Percentiles rank a stretch among this genome's conserved stretches.
Evolutionary conservation across 2,113 vertebrate genomes (phyloP).

Genomic region (Microcebus griseorufus): DNA sequence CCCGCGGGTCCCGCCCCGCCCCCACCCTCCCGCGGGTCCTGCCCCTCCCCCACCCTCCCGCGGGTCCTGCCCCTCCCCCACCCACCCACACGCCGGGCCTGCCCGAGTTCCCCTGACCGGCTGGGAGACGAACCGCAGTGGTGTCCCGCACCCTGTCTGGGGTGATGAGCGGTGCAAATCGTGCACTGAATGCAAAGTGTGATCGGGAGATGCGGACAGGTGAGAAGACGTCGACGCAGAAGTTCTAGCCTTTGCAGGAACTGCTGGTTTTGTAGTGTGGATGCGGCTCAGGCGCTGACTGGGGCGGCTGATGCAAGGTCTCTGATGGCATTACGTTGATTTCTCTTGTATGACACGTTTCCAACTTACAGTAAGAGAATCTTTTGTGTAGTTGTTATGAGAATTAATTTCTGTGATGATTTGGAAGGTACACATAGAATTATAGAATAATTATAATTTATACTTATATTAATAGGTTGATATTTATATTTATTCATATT

Average conservation of each 20-base stretch:
- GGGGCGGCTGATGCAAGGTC: background rate
- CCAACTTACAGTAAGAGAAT: background rate
- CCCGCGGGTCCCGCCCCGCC: too few species aligned
- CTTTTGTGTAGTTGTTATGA: background rate
- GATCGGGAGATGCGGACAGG: background rate
- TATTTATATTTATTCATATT: background rate
- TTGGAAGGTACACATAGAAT: background rate
- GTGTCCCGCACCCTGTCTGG: too few species aligned
- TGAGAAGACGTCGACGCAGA: background rate
- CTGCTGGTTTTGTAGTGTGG: background rate
- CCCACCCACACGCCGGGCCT: too few species aligned
- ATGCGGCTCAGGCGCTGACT: too few species aligned
- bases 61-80: too few species aligned
- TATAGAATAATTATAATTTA: background rate
- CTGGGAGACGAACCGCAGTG: too few species aligned
- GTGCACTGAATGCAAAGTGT: too few species aligned
- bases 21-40: accelerated
- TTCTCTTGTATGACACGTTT: too few species aligned
- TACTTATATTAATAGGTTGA: background rate
- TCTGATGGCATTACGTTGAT: background rate
- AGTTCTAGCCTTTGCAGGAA: background rate
- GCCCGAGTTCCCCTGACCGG: too few species aligned
- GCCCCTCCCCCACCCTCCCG: too few species aligned
- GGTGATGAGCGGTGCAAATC: too few species aligned
- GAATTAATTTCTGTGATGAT: background rate